phyloP scores from a whole-genome alignment of 2,797 vertebrate species.

The Ctenopoma kingsleyae region DNA sequence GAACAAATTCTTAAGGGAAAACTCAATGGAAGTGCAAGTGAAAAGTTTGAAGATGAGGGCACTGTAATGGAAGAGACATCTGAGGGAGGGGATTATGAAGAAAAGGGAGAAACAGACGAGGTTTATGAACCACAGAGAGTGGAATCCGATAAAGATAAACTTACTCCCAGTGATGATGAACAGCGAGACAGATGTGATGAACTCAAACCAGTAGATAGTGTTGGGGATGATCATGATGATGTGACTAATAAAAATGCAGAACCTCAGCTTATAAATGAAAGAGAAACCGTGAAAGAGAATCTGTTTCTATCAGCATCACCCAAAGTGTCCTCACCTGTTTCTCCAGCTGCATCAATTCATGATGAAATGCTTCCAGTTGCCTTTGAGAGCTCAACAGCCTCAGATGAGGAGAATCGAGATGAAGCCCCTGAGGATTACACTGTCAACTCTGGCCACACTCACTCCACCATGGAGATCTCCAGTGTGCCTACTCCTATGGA shows the following conservation, averaged over 20 bases:
- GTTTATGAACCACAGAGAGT: slow-evolving; percentile 85
- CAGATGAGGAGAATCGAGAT: slow-evolving; percentile 93
- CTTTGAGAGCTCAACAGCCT: slow-evolving; percentile 90
- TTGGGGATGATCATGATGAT: slow-evolving; percentile 77
- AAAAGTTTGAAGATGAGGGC: slow-evolving; percentile 95
- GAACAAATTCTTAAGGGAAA: slow-evolving; percentile 89
- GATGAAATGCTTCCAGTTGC: slow-evolving; percentile 90
- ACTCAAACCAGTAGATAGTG: slow-evolving; percentile 47
- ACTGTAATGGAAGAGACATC: slow-evolving; percentile 93
- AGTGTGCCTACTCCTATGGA: slow-evolving; percentile 95
- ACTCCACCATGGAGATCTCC: slow-evolving; percentile 94
- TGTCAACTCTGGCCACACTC: slow-evolving; percentile 90
- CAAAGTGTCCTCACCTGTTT: slow-evolving; percentile 86
- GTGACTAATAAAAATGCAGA: slow-evolving; percentile 80
- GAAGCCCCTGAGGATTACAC: slow-evolving; percentile 92
- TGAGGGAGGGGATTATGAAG: slow-evolving; percentile 92
- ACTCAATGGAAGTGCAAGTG: slow-evolving; percentile 85
- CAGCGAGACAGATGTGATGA: slow-evolving; percentile 21
- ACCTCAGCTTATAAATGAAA: slow-evolving; percentile 45
- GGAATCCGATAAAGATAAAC: slow-evolving; percentile 50
- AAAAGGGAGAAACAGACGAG: slow-evolving; percentile 93
- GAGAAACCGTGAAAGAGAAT: slow-evolving; percentile 70
- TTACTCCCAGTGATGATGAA: slow-evolving; percentile 60
- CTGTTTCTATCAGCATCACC: slow-evolving; percentile 77
- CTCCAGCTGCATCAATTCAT: slow-evolving; percentile 89